Conservation (phyloP, 2,888 invertebrate genomes). For the Calameuta filiformis region DNA sequence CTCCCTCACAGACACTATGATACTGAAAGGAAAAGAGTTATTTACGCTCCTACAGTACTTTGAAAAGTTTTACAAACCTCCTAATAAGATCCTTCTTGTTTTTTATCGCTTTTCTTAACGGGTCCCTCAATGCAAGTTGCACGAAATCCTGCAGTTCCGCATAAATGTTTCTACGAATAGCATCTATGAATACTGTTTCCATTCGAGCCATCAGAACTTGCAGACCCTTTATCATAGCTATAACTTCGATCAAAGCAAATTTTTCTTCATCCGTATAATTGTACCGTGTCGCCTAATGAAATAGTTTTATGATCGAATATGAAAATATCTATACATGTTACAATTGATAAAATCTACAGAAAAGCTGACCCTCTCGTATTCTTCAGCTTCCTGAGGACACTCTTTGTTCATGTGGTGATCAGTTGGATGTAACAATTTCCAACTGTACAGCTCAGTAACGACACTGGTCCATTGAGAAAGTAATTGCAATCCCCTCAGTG, state of each 20-base stretch:
- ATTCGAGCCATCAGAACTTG: slow-evolving; percentile 97
- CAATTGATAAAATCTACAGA: slow-evolving; percentile 8
- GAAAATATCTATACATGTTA: neutral
- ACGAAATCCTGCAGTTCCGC: slow-evolving; percentile 97
- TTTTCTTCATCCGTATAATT: slow-evolving; percentile 98
- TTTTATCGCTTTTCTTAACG: slow-evolving; percentile 94
- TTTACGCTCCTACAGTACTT: neutral
- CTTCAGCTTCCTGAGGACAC: slow-evolving; percentile 96
- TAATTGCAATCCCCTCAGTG: slow-evolving; percentile 90
- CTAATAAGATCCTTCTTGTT: slow-evolving; percentile 96
- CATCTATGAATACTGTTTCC: slow-evolving; percentile 95
- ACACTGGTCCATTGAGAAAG: slow-evolving; percentile 97
- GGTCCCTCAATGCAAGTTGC: slow-evolving; percentile 88
- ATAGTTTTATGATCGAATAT: slow-evolving; percentile 18
- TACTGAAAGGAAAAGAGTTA: slow-evolving; percentile 70
- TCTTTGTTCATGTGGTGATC: slow-evolving; percentile 95
- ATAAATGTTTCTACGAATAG: slow-evolving; percentile 91
- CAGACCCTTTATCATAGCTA: slow-evolving; percentile 98
- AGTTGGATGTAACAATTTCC: slow-evolving; percentile 98
- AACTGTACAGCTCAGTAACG: slow-evolving; percentile 95
- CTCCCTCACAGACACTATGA: slow-evolving; percentile 96
- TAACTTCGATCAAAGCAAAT: slow-evolving; percentile 96
- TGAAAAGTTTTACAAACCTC: slow-evolving; percentile 67
- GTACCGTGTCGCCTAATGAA: slow-evolving; percentile 87
- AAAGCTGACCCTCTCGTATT: slow-evolving; percentile 87